phyloP scores from a whole-genome alignment of 35 echinoderm and acorn worm species.

The Nesometra sesokonis region DNA sequence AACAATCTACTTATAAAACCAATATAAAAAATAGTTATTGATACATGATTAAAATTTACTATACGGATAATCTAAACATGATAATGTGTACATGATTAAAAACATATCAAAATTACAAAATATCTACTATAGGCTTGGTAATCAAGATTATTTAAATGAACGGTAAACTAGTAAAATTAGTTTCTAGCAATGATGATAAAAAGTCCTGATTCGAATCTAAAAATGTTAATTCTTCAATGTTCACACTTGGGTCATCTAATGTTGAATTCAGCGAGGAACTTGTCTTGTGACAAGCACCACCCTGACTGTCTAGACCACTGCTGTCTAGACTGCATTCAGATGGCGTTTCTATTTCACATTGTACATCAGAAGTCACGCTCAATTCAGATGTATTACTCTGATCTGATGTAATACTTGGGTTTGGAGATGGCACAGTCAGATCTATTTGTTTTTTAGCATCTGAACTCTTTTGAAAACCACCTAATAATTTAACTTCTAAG shows the following conservation, averaged over 20 bases:
- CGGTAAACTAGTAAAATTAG: background rate
- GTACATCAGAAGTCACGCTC: background rate
- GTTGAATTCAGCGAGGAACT: background rate
- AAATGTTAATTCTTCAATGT: background rate
- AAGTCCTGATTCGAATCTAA: background rate
- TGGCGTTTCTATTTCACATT: background rate
- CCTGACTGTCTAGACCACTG: background rate
- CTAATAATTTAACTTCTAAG: background rate
- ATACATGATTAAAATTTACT: no score
- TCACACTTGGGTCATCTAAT: background rate
- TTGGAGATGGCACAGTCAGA: background rate
- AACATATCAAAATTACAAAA: no score
- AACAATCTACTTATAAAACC: no score
- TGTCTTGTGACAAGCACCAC: background rate
- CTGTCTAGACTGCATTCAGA: background rate
- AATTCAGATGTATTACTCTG: background rate
- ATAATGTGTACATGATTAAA: no score
- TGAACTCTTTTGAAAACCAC: background rate
- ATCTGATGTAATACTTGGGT: background rate
- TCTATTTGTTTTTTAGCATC: background rate
- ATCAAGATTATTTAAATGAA: background rate
- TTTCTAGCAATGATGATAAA: background rate
- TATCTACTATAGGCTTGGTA: no score
- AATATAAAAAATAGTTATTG: no score
- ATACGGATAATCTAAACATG: no score